A percentile compares a stretch with the other conserved stretches of the same genome.
phyloP scores from a whole-genome alignment of 2,113 vertebrate species.

The Pterophyllum scalare region DNA sequence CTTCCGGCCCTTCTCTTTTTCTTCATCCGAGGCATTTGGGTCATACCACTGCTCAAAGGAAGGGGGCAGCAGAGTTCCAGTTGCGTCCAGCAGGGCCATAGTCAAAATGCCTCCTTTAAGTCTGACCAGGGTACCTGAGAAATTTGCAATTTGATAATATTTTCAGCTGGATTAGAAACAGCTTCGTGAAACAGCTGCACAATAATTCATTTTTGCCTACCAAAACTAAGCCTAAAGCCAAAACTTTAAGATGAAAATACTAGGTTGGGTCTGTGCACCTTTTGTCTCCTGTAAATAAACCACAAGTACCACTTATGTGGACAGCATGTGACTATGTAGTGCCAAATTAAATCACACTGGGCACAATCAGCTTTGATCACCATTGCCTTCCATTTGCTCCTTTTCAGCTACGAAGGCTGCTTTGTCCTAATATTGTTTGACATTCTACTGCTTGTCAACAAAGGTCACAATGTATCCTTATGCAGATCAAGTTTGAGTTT shows the following conservation, averaged over 20 bases:
- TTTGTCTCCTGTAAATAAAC: background rate
- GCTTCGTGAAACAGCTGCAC: too few species aligned
- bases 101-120: constrained; percentile 93
- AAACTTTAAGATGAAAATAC: background rate
- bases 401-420: background rate
- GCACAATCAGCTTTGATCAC: background rate
- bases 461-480: background rate
- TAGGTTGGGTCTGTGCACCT: background rate
- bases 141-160: background rate
- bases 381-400: background rate
- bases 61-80: constrained; percentile 88
- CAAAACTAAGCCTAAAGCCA: background rate
- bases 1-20: constrained; percentile 90
- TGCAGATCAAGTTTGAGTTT: background rate
- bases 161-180: background rate
- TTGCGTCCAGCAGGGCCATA: constrained; percentile 91
- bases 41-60: constrained; percentile 92
- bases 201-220: background rate
- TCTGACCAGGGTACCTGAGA: constrained; percentile 87
- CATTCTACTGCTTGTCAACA: background rate
- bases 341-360: background rate
- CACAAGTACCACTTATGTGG: background rate
- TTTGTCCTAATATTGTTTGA: background rate
- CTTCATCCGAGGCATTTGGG: constrained; percentile 89
- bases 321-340: background rate